Conservation (phyloP, 1,140 invertebrate genomes). For the Drosophila cardini region DNA sequence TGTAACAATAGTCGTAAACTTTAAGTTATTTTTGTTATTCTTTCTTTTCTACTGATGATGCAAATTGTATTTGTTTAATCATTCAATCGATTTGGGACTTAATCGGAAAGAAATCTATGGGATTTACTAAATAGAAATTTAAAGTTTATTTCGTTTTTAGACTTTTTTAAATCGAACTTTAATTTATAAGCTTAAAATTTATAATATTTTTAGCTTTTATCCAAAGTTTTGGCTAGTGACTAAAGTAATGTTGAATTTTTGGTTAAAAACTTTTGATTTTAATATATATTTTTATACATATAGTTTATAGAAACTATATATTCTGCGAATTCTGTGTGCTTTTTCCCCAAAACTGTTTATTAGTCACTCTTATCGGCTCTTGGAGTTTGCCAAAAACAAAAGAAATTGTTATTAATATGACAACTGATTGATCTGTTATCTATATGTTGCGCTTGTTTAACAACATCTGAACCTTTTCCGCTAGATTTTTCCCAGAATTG, state of each 20-base stretch:
- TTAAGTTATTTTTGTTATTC: neutral
- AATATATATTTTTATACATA: neutral
- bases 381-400: constrained; percentile 14
- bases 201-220: too few species aligned
- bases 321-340: neutral
- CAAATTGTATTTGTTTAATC: constrained; percentile 1
- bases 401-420: neutral
- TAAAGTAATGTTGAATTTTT: too few species aligned
- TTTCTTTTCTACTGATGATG: neutral
- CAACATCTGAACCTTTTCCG: constrained; percentile 17
- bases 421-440: constrained; percentile 42
- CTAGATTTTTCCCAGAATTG: constrained; percentile 23
- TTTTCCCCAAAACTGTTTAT: constrained; percentile 3
- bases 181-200: too few species aligned
- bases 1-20: constrained; percentile 31
- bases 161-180: too few species aligned
- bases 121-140: too few species aligned
- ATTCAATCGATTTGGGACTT: neutral
- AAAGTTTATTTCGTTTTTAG: too few species aligned
- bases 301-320: neutral
- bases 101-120: neutral
- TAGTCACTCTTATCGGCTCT: constrained; percentile 17
- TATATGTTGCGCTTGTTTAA: constrained; percentile 6
- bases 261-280: neutral
- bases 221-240: too few species aligned